Base-by-base conservation (phyloP, 2,888 invertebrate genomes). In the Coelopa pilipes region DNA sequence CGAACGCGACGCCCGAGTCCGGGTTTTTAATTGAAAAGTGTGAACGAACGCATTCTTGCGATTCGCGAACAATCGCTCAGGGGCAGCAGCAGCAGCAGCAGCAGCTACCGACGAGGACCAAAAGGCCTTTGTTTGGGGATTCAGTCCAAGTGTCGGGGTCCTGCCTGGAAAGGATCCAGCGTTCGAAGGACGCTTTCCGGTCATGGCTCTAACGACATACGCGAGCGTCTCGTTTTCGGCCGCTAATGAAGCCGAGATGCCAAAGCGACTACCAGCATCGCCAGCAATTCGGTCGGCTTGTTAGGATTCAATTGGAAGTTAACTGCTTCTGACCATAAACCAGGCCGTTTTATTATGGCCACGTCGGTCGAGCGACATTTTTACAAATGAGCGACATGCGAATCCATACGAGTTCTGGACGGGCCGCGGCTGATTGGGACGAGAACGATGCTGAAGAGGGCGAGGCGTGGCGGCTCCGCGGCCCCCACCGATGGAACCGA, bases 251-350 rank as follows among this genome's bases (percentile, higher is more conserved):
- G 46, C 21, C 34, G 21, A 59, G 46, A 59, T 59, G 47, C 13
- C 47, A 19, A 59, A 19, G 57, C 45, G 45, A 15, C 11, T 53
- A n/a, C 12, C 34, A 12, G 21, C 55, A 53, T 34, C 34, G 69
- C 46, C 57, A 15, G 13, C 46, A 2, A n/a, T 12, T 49, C 21
- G 9, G 10, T 5, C 34, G 46, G 74, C 77, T 79, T 77, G 78
- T 78, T 78, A 77, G 77, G 77, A 75, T 75, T 80, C 83, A 82
- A 82, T 83, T 83, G 83, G 81, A 81, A 80, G 80, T 82, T 81
- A 83, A 84, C 81, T 82, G 82, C 80, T 81, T 81, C 76, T 79
- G 77, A 73, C 83, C 83, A 84, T 84, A 84, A 80, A 70, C 10
- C 24, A 49, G 24, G 15, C 21, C 11, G 13, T 34, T 60, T 62